Conservation (phyloP, 2,113 vertebrate genomes). For the Craseonycteris thonglongyai region DNA sequence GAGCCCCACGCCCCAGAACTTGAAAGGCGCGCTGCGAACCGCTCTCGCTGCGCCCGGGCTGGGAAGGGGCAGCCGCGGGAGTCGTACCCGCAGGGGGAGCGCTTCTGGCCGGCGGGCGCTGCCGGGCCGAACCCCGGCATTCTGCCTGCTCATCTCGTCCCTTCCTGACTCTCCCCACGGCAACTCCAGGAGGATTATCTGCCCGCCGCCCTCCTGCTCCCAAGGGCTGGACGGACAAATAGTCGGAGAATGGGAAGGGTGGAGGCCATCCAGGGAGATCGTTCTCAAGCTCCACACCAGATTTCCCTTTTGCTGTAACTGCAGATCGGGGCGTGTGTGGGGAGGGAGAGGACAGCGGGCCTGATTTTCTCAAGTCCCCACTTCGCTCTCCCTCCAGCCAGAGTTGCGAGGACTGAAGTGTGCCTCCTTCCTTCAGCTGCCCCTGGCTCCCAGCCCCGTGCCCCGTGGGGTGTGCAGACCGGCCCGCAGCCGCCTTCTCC, state of each 20-base stretch:
- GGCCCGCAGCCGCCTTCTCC: background rate
- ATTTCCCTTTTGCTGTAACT: background rate
- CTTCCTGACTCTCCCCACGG: background rate
- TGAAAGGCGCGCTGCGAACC: background rate
- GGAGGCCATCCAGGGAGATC: background rate
- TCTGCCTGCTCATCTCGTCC: background rate
- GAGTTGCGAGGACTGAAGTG: background rate
- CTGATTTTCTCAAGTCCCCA: background rate
- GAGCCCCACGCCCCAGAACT: conserved; percentile 10
- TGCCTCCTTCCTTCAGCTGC: background rate
- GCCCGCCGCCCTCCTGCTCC: too few species aligned
- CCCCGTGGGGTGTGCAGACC: background rate
- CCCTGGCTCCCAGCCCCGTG: background rate
- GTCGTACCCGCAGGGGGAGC: conserved; percentile 18
- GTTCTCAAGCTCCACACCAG: background rate
- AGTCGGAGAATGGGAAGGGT: background rate
- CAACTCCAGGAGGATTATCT: background rate
- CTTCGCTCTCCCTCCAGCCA: background rate
- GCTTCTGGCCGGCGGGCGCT: conserved; percentile 3
- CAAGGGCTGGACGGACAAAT: background rate
- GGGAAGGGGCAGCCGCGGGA: background rate
- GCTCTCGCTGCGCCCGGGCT: fast-evolving
- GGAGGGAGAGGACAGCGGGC: background rate
- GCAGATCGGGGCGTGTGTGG: background rate
- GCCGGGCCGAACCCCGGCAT: background rate